Evolutionary conservation across 1,140 invertebrate genomes (phyloP).

Genomic region (Aphelinus atriplicis): DNA sequence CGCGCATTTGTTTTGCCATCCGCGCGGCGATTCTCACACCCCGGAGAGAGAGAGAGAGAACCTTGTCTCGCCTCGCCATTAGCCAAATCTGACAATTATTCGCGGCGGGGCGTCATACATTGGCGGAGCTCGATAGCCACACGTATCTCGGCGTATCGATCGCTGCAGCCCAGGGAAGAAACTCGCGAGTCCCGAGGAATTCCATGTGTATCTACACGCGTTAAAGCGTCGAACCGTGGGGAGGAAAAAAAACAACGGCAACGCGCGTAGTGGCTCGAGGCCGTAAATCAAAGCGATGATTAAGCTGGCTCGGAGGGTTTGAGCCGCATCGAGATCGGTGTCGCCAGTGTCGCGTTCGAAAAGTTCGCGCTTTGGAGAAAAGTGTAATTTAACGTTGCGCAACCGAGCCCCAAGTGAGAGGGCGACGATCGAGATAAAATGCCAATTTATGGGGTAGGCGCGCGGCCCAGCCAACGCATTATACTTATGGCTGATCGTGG

Average conservation of each 20-base stretch:
- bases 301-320: not conserved
- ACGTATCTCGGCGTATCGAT: no score
- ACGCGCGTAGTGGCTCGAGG: no score
- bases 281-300: not conserved
- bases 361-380: not conserved
- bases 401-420: conserved; percentile 40
- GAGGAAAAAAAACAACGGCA: no score
- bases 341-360: not conserved
- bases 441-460: conserved; percentile 59
- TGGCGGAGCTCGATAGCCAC: no score
- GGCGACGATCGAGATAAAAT: conserved; percentile 61
- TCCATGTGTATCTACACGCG: no score
- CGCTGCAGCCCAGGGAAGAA: no score
- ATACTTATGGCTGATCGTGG: conserved; percentile 64
- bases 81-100: no score
- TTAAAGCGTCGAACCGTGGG: no score
- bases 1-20: conserved; percentile 25
- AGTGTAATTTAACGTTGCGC: conserved; percentile 55
- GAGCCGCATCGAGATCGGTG: not conserved
- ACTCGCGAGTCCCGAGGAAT: no score
- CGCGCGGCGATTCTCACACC: not conserved
- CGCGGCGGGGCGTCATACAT: no score
- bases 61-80: no score
- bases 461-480: conserved; percentile 50
- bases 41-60: no score